Base-by-base conservation (phyloP, 2,888 invertebrate genomes). In the Phyto melanocephala region DNA sequence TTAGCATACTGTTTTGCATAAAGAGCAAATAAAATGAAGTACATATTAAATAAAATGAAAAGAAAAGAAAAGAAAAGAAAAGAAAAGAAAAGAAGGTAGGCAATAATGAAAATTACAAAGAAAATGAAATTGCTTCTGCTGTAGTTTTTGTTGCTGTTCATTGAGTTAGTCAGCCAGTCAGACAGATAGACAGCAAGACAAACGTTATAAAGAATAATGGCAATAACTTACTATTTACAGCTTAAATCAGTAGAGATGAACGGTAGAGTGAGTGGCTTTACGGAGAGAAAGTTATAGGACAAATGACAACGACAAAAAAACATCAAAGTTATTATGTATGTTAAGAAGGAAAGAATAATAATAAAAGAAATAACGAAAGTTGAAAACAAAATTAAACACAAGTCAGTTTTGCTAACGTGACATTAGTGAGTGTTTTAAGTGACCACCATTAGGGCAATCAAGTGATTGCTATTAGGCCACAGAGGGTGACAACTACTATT, bases 401-500 rank as follows among this genome's bases (percentile, higher is more conserved):
- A 67, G 52, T 52, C 56, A 75, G 17, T 70, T 67, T 65, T 50
- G 71, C 50, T 50, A 80, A 78, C 58, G 63, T 78, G 78, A 70
- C 81, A 75, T 81, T 78, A 79, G 84, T 78, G 84, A 81, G 80
- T 75, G 74, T 72, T 79, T 84, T 60, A 81, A 77, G 45, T 63
- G 56, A 70, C 67, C 60, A 76, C 17, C 75, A 77, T 76, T 77
- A 74, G 65, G 75, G 80, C 84, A 85, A 85, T 84, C 83, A 85
- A 85, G 83, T 84, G 85, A 85, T 85, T 85, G 86, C 80, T 63
- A 76, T 80, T 79, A 84, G 83, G 80, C 82, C 85, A 83, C 80
- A 80, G 24, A 54, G 76, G 83, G 82, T 81, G 84, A 80, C 84
- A 83, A 83, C 75, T 70, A 56, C 62, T 37, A 13, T 13, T 45